Conservation (phyloP, 2,888 invertebrate species). For the Uropetala carovei region DNA sequence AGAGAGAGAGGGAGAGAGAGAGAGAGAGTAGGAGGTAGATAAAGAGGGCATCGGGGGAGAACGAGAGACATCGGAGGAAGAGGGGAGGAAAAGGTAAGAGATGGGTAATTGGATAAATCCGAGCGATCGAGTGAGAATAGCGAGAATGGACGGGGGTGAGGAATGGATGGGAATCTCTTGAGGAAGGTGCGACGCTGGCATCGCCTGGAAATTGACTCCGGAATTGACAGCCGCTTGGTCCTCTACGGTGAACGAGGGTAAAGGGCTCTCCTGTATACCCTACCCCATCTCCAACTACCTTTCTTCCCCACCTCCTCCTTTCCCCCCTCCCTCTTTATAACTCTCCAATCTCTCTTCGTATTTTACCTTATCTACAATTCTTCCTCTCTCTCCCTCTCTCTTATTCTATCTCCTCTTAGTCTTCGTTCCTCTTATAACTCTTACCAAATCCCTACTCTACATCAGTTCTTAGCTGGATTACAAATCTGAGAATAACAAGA, state of each 20-base stretch:
- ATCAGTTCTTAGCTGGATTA: no score
- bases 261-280: constrained; percentile 39
- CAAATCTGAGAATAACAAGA: no score
- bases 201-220: constrained; percentile 49
- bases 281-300: neutral
- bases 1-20: neutral
- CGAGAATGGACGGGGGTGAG: neutral
- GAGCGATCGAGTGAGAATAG: constrained; percentile 43
- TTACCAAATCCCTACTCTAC: no score
- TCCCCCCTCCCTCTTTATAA: neutral
- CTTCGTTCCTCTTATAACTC: no score
- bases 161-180: constrained; percentile 50
- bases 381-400: no score
- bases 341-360: no score
- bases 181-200: constrained; percentile 43
- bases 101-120: constrained; percentile 55
- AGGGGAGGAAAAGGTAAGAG: neutral
- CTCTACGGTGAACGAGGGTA: constrained; percentile 54
- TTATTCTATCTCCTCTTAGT: no score
- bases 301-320: neutral
- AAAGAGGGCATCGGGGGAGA: neutral
- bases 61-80: neutral
- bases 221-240: constrained; percentile 64
- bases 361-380: no score
- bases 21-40: neutral